Evolutionary conservation across 1,140 invertebrate genomes (phyloP).

Genomic region (Oreohelix idahoensis): DNA sequence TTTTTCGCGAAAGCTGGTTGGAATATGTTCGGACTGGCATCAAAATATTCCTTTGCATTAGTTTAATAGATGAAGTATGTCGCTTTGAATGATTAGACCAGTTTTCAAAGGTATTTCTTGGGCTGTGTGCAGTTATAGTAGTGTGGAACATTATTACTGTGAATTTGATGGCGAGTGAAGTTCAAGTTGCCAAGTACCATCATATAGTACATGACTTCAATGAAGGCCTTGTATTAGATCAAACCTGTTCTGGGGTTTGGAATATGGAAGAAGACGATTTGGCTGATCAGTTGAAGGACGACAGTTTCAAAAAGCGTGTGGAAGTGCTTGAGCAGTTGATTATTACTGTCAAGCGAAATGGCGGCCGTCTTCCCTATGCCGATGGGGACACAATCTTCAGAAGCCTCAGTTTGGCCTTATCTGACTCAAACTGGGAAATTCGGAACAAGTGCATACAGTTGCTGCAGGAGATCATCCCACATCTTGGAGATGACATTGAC

Average conservation of each 20-base stretch:
- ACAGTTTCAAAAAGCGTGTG: conserved; percentile 67
- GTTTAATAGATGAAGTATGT: neutral
- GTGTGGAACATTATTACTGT: conserved; percentile 31
- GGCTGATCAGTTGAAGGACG: conserved; percentile 66
- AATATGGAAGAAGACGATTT: conserved; percentile 72
- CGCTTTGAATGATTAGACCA: neutral
- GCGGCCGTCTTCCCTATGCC: conserved; percentile 68
- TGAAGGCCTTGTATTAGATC: conserved; percentile 57
- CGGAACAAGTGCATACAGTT: conserved; percentile 70
- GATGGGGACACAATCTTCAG: conserved; percentile 68
- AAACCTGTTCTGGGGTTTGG: conserved; percentile 61
- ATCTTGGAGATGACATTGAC: conserved; percentile 69
- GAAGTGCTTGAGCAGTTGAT: conserved; percentile 70
- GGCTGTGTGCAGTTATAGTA: conserved; percentile 3
- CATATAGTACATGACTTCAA: conserved; percentile 55
- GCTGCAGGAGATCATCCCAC: conserved; percentile 70
- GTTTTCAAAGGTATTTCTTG: neutral
- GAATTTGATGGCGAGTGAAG: conserved; percentile 58
- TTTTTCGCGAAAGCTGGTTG: conserved; percentile 47
- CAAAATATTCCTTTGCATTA: neutral
- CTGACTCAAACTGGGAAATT: conserved; percentile 70
- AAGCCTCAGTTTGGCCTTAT: conserved; percentile 63
- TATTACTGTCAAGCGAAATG: conserved; percentile 66
- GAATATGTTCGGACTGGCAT: no score
- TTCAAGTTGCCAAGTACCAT: conserved; percentile 57